Evolutionary conservation across 2,113 vertebrate species (phyloP), one percentile per base, ranked within the genome.

Genomic region (Sapayoa aenigma): DNA sequence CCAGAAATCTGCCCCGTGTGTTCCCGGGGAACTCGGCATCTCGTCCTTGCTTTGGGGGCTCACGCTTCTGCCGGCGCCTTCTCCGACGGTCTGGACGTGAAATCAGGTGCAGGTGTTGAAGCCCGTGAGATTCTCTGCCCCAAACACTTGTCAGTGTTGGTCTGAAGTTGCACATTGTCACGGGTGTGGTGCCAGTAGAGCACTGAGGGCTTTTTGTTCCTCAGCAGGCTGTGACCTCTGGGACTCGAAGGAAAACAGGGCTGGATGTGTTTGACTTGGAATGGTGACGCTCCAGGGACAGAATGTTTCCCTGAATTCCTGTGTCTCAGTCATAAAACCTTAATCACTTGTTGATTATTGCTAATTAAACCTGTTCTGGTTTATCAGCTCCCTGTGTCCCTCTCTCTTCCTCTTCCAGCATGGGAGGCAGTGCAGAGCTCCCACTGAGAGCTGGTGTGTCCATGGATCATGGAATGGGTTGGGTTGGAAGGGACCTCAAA

Each of bases 121-220:
- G 60, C 7, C 56, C 31, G 16, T 60, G 55, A 33, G 18, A 14
- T 35, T 44, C 47, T 53, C 58, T 82, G 46, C 81, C 59, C 75
- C 65, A 44, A 16, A 14, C 84, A 30, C 27, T 89, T 93, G 78
- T 94, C 81, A 37, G 27, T 67, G 56, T 95, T 93, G 84, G 62
- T 78, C 28, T 49, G 93, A 60, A 75, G 77, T 14, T 93, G 78
- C 74, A 55, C 73, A 7, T 89, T 82, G 50, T 94, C 74, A 46
- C 63, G 67, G 27, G 30, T 56, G 31, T 87, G 56, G 53, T 84
- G 87, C 89, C 90, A 91, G 19, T 35, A 42, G 24, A 93, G 22
- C 47, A 84, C 73, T 96, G 87, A 95, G 56, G 35, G 53, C 20
- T 79, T 91, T 94, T 95, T 91, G 60, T 93, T 87, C 69, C 68